Conservation (phyloP, 2,888 invertebrate genomes). For the Cerceris ruficornis region DNA sequence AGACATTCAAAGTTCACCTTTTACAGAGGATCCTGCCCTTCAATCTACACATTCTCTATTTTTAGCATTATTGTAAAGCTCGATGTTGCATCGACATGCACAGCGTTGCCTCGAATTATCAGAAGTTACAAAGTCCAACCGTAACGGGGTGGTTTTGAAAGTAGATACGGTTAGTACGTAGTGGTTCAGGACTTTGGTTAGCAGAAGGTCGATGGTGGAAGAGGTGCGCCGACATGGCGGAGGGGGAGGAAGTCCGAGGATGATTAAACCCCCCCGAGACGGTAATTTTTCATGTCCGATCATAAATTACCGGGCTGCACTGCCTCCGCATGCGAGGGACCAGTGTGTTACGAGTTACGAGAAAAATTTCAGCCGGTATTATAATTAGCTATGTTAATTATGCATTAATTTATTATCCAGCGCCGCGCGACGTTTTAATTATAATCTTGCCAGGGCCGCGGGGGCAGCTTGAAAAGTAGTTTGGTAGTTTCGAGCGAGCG, state of each 20-base stretch:
- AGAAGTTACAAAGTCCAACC: slow-evolving; percentile 73
- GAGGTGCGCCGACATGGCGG: slow-evolving; percentile 47
- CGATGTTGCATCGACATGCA: slow-evolving; percentile 14
- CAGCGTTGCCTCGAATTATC: slow-evolving; percentile 66
- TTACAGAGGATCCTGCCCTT: no score
- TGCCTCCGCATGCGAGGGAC: slow-evolving; percentile 75
- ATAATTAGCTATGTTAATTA: slow-evolving; percentile 82
- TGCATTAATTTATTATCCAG: slow-evolving; percentile 81
- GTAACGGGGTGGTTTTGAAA: slow-evolving; percentile 40
- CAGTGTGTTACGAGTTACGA: slow-evolving; percentile 76
- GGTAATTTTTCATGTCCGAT: slow-evolving; percentile 81
- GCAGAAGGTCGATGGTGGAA: slow-evolving; percentile 58
- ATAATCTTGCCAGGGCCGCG: slow-evolving; percentile 77
- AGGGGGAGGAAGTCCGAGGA: slow-evolving; percentile 71
- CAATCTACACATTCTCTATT: no score
- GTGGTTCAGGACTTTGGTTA: slow-evolving; percentile 45
- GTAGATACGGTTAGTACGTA: slow-evolving; percentile 35
- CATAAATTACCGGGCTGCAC: slow-evolving; percentile 79
- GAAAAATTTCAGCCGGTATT: slow-evolving; percentile 79
- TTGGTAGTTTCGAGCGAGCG: slow-evolving; percentile 75
- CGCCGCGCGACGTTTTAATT: slow-evolving; percentile 80
- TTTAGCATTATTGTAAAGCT: neutral
- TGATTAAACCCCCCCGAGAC: slow-evolving; percentile 80
- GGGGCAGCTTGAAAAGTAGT: slow-evolving; percentile 78
- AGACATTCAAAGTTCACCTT: no score